These are phyloP conservation scores for Julus scandinavius DNA, from an alignment of 2,888 invertebrate species.

Conservation along the genomic window DNA sequence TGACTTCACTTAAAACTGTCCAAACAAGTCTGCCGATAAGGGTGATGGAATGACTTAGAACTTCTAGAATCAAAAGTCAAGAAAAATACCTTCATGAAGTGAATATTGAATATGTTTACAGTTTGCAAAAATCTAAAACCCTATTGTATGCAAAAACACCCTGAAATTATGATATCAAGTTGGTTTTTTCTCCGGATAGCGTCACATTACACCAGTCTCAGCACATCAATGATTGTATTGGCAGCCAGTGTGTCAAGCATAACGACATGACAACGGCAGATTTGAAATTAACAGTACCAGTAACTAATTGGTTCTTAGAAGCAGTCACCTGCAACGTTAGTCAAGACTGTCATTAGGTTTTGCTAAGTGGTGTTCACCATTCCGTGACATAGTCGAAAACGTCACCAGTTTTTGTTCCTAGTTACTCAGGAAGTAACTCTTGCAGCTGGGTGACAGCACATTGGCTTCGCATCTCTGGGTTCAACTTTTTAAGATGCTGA, in stretches of 20 bases:
- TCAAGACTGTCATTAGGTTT: background rate
- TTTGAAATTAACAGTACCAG: slow-evolving; percentile 40
- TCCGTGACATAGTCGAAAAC: background rate
- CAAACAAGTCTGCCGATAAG: background rate
- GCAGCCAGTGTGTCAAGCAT: background rate
- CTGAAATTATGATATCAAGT: background rate
- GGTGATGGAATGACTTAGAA: background rate
- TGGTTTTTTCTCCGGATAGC: background rate
- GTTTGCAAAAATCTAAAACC: background rate
- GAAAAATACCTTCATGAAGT: background rate
- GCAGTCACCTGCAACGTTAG: background rate
- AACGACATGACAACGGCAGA: background rate
- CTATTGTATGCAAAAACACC: background rate
- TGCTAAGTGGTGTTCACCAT: background rate
- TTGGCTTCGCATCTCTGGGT: background rate
- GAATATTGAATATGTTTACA: background rate
- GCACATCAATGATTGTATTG: no score
- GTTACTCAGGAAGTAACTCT: background rate
- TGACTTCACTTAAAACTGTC: background rate
- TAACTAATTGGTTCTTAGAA: background rate
- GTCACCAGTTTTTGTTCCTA: slow-evolving; percentile 18
- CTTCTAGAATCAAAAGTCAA: background rate
- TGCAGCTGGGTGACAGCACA: background rate
- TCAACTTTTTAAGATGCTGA: background rate
- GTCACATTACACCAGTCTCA: no score